Conservation (phyloP, 2,797 vertebrate genomes). For the Peromyscus attwateri region DNA sequence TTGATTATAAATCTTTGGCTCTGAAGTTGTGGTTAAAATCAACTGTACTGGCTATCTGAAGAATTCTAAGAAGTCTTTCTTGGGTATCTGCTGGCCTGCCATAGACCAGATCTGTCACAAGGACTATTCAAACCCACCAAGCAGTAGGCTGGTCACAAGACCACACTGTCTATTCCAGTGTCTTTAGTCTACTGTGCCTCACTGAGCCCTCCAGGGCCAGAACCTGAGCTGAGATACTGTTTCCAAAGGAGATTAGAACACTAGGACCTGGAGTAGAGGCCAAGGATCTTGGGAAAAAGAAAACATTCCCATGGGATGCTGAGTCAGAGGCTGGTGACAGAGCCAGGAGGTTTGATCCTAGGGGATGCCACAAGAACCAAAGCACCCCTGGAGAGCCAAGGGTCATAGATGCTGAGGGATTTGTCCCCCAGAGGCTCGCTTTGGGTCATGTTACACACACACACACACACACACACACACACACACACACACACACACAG, state of each 20-base stretch:
- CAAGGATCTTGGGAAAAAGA: neutral
- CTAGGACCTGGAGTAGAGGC: neutral
- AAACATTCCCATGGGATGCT: neutral
- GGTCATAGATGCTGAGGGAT: neutral
- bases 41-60: neutral
- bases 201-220: neutral
- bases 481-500: neutral
- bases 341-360: neutral
- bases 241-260: neutral
- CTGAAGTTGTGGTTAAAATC: conserved; percentile 52
- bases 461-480: neutral
- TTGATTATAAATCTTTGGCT: conserved; percentile 7
- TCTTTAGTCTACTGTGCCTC: neutral
- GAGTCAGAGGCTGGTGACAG: neutral
- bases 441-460: neutral
- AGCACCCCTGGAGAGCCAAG: neutral
- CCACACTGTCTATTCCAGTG: neutral
- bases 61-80: neutral
- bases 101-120: neutral
- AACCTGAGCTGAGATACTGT: neutral
- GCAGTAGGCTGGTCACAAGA: neutral
- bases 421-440: neutral
- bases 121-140: neutral
- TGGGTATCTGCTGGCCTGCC: neutral
- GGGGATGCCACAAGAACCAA: neutral